Evolutionary conservation across 2,888 invertebrate genomes (phyloP).

Genomic region (Cerceris ruficornis): DNA sequence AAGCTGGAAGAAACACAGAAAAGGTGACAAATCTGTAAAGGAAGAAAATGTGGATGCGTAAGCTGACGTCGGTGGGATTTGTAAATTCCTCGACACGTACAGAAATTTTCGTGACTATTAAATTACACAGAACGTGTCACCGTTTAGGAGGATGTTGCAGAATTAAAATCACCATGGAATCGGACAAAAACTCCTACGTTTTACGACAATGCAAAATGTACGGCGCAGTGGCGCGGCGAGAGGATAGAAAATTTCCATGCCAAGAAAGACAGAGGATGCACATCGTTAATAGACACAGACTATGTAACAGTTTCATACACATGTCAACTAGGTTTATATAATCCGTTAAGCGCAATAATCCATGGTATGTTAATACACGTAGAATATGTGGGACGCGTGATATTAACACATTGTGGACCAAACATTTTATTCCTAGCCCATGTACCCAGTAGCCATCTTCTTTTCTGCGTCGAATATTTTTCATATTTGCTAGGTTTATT

Average conservation of each 20-base stretch:
- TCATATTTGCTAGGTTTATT: too few relatives aligned
- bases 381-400: neutral
- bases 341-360: neutral
- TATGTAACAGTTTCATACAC: neutral
- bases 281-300: constrained; percentile 4
- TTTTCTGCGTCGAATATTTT: too few relatives aligned
- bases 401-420: neutral
- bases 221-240: neutral
- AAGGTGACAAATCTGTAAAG: constrained; percentile 5
- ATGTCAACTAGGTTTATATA: neutral
- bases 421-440: too few relatives aligned
- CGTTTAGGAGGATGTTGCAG: neutral
- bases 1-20: constrained; percentile 13
- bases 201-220: neutral
- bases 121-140: neutral
- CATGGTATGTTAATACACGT: neutral
- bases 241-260: constrained; percentile 22
- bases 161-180: neutral
- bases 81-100: neutral
- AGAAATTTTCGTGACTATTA: neutral
- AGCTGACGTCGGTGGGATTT: neutral
- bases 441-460: too few relatives aligned
- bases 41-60: neutral
- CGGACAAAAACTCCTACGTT: neutral
- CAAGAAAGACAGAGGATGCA: constrained; percentile 36